Base-by-base conservation (phyloP, 2,888 invertebrate species). In the Tenthredo mesomela region DNA sequence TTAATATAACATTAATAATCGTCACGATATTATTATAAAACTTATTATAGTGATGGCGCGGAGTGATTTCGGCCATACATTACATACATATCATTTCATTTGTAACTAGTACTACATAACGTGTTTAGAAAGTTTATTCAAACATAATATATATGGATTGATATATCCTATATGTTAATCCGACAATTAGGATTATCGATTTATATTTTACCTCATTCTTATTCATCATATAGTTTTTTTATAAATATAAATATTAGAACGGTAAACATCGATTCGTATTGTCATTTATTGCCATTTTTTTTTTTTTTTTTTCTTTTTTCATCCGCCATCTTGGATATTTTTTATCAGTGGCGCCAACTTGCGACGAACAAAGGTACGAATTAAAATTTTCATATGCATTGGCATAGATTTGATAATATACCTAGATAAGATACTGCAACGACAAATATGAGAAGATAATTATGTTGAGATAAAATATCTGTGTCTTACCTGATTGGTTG, bases 41-140 rank as follows among this genome's bases (percentile, higher is more conserved):
- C 82, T 82, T 82, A 47, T 77, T 77, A 47, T 77, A 47, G 82
- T 50, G 67, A 82, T 82, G 82, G 82, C 82, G 82, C 82, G 43
- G 12, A 67, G 33, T 47, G 67, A 82, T 47, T 82, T 29, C 82
- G 82, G 47, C 82, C 29, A 82, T 65, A 73, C 43, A 43, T 40
- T 47, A n/a, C n/a, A n/a, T n/a, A n/a, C n/a, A 73, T 71, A 33
- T 80, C 29, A 70, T 67, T 67, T 67, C 67, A 12, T 67, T 50
- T 70, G 18, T 21, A 18, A 37, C 21, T 15, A 21, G n/a, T n/a
- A n/a, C 1, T 29, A 29, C 29, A 29, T 29, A 29, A 29, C 29
- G 29, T 29, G 21, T 54, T 54, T n/a, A 5, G 37, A 9, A 5
- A 15, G 50, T 73, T 43, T 25, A 21, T 40, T n/a, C 43, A 5